A percentile compares a stretch with the other conserved stretches of the same genome.
Conservation (phyloP, 2,113 vertebrate genomes). For the Prochilodus magdalenae region DNA sequence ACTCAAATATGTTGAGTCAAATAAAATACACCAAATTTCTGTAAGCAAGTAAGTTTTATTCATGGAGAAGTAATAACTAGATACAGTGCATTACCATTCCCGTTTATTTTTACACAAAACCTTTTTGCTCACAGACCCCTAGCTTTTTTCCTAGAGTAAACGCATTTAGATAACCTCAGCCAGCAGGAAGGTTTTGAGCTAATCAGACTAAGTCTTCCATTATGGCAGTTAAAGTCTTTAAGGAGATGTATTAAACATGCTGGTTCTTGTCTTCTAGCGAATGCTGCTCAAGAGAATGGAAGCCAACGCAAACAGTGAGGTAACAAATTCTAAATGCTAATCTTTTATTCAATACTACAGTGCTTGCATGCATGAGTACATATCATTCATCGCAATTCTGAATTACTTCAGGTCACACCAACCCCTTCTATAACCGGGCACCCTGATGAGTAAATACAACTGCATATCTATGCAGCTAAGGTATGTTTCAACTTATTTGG, state of each 20-base stretch:
- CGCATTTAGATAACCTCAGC: neutral
- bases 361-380: too few species aligned
- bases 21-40: too few species aligned
- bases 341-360: neutral
- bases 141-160: neutral
- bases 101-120: too few species aligned
- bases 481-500: neutral
- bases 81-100: too few species aligned
- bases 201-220: neutral
- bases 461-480: neutral
- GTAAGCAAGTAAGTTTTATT: too few species aligned
- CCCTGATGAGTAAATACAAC: conserved; percentile 5
- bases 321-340: neutral
- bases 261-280: conserved; percentile 17
- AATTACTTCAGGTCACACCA: conserved; percentile 9
- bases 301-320: conserved; percentile 18
- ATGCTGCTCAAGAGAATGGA: conserved; percentile 27
- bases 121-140: too few species aligned
- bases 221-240: neutral
- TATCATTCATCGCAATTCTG: neutral
- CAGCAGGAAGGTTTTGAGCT: neutral
- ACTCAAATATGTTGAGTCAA: too few species aligned
- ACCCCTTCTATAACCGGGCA: conserved; percentile 23
- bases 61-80: too few species aligned
- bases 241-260: neutral